A percentile compares a stretch with the other conserved stretches of the same genome.
Evolutionary conservation across 2,888 invertebrate species (phyloP).

Genomic region (Parascotia fuliginaria): DNA sequence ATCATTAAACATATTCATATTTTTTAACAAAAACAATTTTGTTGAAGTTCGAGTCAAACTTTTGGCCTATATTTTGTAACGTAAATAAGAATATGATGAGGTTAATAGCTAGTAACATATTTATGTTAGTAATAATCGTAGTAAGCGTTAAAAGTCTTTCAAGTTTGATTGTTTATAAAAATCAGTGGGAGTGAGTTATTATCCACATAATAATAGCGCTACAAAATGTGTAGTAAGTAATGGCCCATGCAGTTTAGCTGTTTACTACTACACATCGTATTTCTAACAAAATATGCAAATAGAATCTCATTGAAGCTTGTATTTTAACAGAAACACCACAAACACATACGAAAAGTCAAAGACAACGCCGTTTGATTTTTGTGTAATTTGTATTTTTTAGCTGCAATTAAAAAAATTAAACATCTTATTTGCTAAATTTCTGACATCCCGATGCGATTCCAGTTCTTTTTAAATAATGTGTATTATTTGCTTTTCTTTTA

Average conservation of each 20-base stretch:
- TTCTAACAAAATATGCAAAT: conserved; percentile 20
- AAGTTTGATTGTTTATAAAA: conserved; percentile 1
- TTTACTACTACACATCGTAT: conserved; percentile 13
- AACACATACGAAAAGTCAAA: not conserved
- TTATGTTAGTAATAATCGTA: conserved; percentile 1
- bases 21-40: not conserved
- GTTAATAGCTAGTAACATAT: not conserved
- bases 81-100: not conserved
- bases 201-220: not conserved
- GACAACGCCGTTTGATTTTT: too few relatives aligned
- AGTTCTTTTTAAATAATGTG: too few relatives aligned
- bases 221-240: conserved; percentile 2
- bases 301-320: conserved; percentile 17
- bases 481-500: too few relatives aligned
- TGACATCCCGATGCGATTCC: too few relatives aligned
- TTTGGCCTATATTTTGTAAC: not conserved
- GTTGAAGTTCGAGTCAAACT: not conserved
- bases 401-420: too few relatives aligned
- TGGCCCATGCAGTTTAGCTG: conserved; percentile 5
- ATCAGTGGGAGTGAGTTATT: conserved; percentile 3
- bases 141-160: not conserved
- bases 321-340: not conserved
- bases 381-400: too few relatives aligned
- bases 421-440: too few relatives aligned
- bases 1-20: not conserved